These are phyloP conservation scores for Alcis repandata DNA, from an alignment of 2,888 invertebrate genomes.

Conservation along the genomic window DNA sequence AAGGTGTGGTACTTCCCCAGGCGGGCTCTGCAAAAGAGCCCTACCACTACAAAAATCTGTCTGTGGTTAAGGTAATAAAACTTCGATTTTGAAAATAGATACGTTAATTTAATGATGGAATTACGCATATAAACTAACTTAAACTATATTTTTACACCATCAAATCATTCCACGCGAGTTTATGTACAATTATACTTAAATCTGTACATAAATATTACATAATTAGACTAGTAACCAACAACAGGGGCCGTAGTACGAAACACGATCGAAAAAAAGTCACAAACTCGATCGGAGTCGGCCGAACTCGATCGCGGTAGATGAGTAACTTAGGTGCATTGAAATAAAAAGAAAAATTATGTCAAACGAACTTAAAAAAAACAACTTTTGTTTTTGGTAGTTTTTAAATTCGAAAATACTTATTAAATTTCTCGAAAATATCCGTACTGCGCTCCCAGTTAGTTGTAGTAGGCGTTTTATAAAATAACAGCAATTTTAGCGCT, in stretches of 20 bases:
- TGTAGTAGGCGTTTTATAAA: slow-evolving; percentile 42
- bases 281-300: too few relatives aligned
- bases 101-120: slow-evolving; percentile 82
- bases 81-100: slow-evolving; percentile 76
- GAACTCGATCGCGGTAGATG: too few relatives aligned
- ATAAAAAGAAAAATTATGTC: too few relatives aligned
- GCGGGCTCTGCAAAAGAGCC: too few relatives aligned
- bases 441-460: slow-evolving; percentile 1
- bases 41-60: too few relatives aligned
- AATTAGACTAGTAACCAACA: slow-evolving; percentile 43
- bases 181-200: slow-evolving; percentile 44
- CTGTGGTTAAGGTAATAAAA: slow-evolving; percentile 62
- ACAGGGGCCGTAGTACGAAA: background rate
- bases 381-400: background rate
- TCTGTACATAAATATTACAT: slow-evolving; percentile 46
- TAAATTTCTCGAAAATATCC: background rate
- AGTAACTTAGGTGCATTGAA: too few relatives aligned
- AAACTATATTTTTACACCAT: slow-evolving; percentile 42
- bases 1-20: too few relatives aligned
- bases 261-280: background rate
- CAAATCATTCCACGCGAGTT: slow-evolving; percentile 34
- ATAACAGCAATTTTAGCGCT: background rate
- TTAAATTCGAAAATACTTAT: background rate
- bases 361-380: too few relatives aligned
- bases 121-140: slow-evolving; percentile 57